Conservation (phyloP, 2,888 invertebrate genomes). For the Hyalella azteca region DNA sequence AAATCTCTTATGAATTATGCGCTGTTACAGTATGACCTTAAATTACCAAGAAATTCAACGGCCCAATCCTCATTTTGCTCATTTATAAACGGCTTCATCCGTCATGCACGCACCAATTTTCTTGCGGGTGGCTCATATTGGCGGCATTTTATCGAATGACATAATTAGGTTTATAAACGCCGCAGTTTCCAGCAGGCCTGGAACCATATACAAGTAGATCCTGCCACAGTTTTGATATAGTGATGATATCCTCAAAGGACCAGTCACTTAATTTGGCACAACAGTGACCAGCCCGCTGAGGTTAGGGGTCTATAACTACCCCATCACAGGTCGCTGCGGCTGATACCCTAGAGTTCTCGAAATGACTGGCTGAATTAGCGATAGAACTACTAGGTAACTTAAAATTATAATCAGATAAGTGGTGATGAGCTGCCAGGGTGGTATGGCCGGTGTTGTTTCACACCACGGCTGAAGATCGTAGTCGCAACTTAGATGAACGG, state of each 20-base stretch:
- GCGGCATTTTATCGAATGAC: background rate
- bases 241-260: conserved; percentile 80
- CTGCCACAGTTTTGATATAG: conserved; percentile 82
- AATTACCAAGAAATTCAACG: too few species aligned
- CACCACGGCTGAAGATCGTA: conserved; percentile 76
- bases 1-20: too few species aligned
- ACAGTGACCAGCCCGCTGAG: too few species aligned
- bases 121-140: too few species aligned
- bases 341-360: conserved; percentile 85
- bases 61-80: too few species aligned
- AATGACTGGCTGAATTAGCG: conserved; percentile 84
- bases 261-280: too few species aligned
- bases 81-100: too few species aligned
- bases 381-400: conserved; percentile 85
- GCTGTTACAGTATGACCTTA: too few species aligned
- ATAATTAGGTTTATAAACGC: background rate
- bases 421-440: conserved; percentile 75
- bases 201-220: conserved; percentile 61
- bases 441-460: conserved; percentile 72
- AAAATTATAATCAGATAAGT: conserved; percentile 78
- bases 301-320: conserved; percentile 84
- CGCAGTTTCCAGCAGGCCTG: background rate
- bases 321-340: conserved; percentile 88
- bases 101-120: too few species aligned
- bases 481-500: conserved; percentile 40